Conservation (phyloP, 2,797 vertebrate genomes). For the Carapus acus region DNA sequence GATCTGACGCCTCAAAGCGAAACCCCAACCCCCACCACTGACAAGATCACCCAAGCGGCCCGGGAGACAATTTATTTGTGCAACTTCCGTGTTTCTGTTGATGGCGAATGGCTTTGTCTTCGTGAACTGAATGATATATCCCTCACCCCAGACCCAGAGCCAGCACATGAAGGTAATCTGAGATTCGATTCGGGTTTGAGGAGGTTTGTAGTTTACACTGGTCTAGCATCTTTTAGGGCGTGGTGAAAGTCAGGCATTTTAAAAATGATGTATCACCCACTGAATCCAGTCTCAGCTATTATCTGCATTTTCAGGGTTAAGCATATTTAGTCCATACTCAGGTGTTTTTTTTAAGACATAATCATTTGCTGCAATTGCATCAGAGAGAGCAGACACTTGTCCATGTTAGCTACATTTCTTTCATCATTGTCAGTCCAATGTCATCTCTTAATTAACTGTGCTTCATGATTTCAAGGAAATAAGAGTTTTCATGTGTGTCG, state of each 20-base stretch:
- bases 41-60: slow-evolving; percentile 99
- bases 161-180: slow-evolving; percentile 92
- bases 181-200: slow-evolving; percentile 24
- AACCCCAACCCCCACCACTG: slow-evolving; percentile 96
- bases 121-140: slow-evolving; percentile 99
- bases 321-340: too few species aligned
- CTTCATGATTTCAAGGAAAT: too few species aligned
- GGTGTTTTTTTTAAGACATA: too few species aligned
- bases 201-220: slow-evolving; percentile 2
- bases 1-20: slow-evolving; percentile 96
- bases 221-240: slow-evolving; percentile 39
- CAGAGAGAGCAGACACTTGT: too few species aligned
- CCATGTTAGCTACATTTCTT: too few species aligned
- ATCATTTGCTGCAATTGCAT: too few species aligned
- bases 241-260: slow-evolving; percentile 38
- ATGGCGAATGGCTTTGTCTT: slow-evolving; percentile 98
- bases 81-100: slow-evolving; percentile 99
- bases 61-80: slow-evolving; percentile 99
- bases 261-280: background rate
- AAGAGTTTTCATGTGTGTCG: too few species aligned
- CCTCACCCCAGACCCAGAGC: slow-evolving; percentile 98
- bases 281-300: slow-evolving; percentile 27
- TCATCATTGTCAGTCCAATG: too few species aligned
- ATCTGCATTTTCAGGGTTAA: slow-evolving; percentile 16
- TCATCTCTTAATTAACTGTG: too few species aligned